Conservation (phyloP, 2,888 invertebrate species). For the Argyra leucocephala region DNA sequence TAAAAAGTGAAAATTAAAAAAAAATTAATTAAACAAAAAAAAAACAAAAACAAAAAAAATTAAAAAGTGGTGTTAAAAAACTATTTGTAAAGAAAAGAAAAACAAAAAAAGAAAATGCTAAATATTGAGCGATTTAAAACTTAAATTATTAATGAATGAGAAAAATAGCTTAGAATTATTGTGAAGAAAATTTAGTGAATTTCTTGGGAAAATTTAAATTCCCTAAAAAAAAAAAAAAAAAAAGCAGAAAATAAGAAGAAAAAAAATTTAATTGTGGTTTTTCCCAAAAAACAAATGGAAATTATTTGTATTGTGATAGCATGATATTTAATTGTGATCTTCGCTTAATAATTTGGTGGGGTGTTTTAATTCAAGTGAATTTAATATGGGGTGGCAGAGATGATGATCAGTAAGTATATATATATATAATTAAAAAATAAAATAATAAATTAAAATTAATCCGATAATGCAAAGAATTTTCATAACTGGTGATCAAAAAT, state of each 20-base stretch:
- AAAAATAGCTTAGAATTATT: not conserved
- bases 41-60: too few species aligned
- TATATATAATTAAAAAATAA: too few species aligned
- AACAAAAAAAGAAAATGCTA: too few species aligned
- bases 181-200: not conserved
- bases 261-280: not conserved
- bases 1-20: too few species aligned
- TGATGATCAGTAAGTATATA: slow-evolving; percentile 4
- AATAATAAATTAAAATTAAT: too few species aligned
- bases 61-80: too few species aligned
- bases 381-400: not conserved
- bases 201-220: not conserved
- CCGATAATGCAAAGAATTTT: too few species aligned
- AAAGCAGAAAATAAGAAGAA: not conserved
- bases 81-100: too few species aligned
- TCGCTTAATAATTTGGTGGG: not conserved
- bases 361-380: not conserved
- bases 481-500: too few species aligned
- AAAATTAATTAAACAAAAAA: too few species aligned
- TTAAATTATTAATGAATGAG: too few species aligned
- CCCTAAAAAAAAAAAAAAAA: not conserved
- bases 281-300: not conserved
- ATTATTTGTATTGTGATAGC: not conserved
- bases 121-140: too few species aligned
- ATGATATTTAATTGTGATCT: not conserved